These are phyloP conservation scores for Calliopsis andreniformis DNA, from an alignment of 1,140 invertebrate species.

Conservation along the genomic window DNA sequence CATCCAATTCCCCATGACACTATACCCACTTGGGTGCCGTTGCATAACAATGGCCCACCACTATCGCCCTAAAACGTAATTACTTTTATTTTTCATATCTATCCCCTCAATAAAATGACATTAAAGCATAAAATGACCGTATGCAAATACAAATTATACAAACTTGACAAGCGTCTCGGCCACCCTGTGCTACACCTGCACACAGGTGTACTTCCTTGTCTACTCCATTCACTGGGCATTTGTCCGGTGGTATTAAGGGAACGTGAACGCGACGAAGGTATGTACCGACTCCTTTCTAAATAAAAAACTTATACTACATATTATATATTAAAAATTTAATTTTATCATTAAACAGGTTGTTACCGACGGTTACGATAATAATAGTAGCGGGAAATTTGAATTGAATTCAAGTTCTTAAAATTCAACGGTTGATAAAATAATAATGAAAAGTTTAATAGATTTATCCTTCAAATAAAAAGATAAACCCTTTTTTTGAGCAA, in stretches of 20 bases:
- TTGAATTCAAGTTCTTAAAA: too few relatives aligned
- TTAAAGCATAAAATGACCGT: not conserved
- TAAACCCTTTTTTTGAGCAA: too few relatives aligned
- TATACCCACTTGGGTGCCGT: constrained; percentile 81
- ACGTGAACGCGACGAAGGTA: constrained; percentile 63
- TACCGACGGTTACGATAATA: too few relatives aligned
- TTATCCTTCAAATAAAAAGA: not conserved
- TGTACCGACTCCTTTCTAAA: constrained; percentile 40
- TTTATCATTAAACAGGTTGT: too few relatives aligned
- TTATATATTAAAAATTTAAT: not conserved
- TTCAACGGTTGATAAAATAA: too few relatives aligned
- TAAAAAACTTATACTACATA: not conserved
- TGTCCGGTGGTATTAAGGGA: constrained; percentile 58
- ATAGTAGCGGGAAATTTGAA: too few relatives aligned
- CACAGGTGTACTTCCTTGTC: constrained; percentile 76
- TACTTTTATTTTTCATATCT: not conserved
- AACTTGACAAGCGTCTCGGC: constrained; percentile 83
- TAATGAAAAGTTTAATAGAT: not conserved
- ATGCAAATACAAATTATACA: constrained; percentile 10
- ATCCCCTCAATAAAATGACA: too few relatives aligned
- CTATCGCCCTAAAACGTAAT: constrained; percentile 73
- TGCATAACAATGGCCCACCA: constrained; percentile 73
- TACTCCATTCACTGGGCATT: constrained; percentile 43
- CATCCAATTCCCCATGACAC: constrained; percentile 89
- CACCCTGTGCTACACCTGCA: constrained; percentile 82